Base-by-base conservation (phyloP, 2,797 vertebrate genomes). In the Scarus forsteni region DNA sequence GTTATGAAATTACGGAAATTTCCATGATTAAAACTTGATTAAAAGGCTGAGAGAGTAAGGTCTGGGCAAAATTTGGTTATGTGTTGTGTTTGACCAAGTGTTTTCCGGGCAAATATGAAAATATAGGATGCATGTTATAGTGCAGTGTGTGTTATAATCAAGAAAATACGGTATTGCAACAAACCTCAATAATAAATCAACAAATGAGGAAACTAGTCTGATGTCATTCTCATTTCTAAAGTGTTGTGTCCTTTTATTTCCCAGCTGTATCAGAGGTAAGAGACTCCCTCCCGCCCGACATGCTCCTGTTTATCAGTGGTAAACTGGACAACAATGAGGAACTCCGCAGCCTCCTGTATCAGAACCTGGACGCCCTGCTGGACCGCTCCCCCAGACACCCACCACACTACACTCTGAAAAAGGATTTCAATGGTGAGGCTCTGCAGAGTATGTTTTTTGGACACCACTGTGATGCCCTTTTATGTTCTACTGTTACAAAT, bases 341-440 rank as follows among this genome's bases (percentile, higher is more conserved):
- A 44, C 79, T 89, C 0, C 27, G 27, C 0, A 46, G 57, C 55
- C 64, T 89, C 16, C 87, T 77, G 0, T 88, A 87, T 4, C 87
- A 83, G 3, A 89, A 87, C 1, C 85, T 97, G 9, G 95, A 96
- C 3, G 64, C 66, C 0, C 82, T 96, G 60, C 87, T 97, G 76
- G 69, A 77, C 0, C 6, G 70, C 0, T 80, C 88, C 0, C 93
- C 40, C 79, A 79, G 1, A 77, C 92, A 40, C 81, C 82, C 6
- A 1, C 84, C 48, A 42, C 58, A 1, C 38, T 80, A 82, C 58
- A 57, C 72, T 10, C 88, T 90, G 0, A 66, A 13, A 50, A 95
- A 95, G 54, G 92, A 90, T n/a, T 95, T 97, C 78, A 95, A 95
- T 0, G 95, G 96, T 97, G 77, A 91, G 87, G 15, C 16, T 57